Evolutionary conservation across 2,113 vertebrate genomes (phyloP).

Genomic region (Apteryx mantelli): DNA sequence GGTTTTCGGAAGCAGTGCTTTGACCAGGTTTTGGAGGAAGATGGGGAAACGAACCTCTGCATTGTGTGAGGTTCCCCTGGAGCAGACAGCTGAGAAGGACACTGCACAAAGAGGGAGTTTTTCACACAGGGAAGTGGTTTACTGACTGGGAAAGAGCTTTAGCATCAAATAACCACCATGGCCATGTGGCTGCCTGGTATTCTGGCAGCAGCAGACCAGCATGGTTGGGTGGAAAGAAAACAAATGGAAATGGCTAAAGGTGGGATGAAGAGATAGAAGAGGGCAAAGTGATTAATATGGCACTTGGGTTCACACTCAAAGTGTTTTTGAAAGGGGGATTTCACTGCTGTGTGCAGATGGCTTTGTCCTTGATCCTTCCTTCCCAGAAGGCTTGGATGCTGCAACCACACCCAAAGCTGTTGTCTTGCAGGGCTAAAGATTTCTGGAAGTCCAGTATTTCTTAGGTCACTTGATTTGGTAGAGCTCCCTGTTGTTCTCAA

Average conservation of each 20-base stretch:
- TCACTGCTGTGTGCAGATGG: neutral
- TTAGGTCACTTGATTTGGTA: neutral
- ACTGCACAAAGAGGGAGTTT: neutral
- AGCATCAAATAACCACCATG: neutral
- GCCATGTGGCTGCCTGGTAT: rapidly evolving
- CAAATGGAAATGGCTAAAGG: neutral
- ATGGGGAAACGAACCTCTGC: neutral
- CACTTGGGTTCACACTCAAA: neutral
- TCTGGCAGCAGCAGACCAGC: neutral
- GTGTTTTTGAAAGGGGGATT: neutral
- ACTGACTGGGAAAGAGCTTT: neutral
- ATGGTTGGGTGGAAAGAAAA: neutral
- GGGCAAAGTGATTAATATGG: neutral
- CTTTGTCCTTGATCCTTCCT: neutral
- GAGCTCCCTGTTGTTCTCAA: neutral
- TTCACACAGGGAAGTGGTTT: neutral
- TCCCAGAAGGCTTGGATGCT: neutral
- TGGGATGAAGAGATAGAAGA: neutral
- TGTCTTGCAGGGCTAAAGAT: neutral
- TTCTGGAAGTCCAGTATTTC: neutral
- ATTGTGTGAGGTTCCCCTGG: neutral
- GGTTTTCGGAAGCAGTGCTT: neutral
- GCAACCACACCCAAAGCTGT: neutral
- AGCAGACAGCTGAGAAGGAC: neutral
- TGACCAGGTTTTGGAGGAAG: neutral